Conservation (phyloP, 2,888 invertebrate genomes). For the Gastracanthus pulcherrimus region DNA sequence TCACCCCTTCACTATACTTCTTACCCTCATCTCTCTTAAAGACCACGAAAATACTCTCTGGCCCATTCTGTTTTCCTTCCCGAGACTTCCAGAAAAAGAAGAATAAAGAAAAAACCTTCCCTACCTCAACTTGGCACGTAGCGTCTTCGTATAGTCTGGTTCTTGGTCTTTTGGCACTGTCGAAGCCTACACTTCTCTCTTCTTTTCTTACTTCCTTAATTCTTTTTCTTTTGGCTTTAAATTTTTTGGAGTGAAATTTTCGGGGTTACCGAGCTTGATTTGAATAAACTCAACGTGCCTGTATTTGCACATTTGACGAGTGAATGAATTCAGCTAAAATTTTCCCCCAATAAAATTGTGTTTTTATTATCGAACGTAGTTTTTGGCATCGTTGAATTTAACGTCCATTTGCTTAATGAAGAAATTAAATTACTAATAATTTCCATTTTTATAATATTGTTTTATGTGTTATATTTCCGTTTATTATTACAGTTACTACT, state of each 20-base stretch:
- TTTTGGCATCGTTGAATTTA: too few relatives aligned
- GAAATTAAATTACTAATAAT: too few relatives aligned
- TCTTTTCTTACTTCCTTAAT: conserved; percentile 43
- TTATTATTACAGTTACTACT: too few relatives aligned
- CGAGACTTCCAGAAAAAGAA: conserved; percentile 47
- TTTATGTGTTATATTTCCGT: too few relatives aligned
- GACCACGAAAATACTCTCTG: conserved; percentile 48
- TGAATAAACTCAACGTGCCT: not conserved
- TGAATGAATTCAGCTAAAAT: not conserved
- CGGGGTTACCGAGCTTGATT: not conserved
- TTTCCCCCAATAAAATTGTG: not conserved
- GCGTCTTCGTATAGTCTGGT: conserved; percentile 63
- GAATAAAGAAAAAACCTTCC: conserved; percentile 53
- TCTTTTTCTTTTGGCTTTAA: conserved; percentile 56
- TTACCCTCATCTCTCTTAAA: conserved; percentile 48
- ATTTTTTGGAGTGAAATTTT: conserved; percentile 54
- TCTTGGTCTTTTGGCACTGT: conserved; percentile 63
- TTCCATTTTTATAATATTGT: too few relatives aligned
- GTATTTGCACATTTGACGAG: not conserved
- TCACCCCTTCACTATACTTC: not conserved
- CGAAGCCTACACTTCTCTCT: conserved; percentile 56
- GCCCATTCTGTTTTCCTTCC: conserved; percentile 39
- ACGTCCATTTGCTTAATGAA: too few relatives aligned
- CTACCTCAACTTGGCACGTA: conserved; percentile 62
- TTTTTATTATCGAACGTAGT: not conserved